Base-by-base conservation (phyloP, 1,140 invertebrate species). In the Lycorma delicatula region DNA sequence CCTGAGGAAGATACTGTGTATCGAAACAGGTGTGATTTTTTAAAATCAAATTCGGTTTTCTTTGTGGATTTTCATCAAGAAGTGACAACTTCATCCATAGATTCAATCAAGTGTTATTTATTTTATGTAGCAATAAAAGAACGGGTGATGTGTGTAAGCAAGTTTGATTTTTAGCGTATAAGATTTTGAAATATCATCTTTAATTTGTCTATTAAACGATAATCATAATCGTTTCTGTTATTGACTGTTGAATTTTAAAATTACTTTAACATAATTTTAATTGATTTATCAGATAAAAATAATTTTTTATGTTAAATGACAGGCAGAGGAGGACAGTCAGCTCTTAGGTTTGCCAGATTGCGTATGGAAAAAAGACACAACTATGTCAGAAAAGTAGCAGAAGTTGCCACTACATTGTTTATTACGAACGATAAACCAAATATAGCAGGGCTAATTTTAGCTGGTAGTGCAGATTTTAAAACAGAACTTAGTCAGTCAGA, bases 341-440 rank as follows among this genome's bases (percentile, higher is more conserved):
- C 97, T 22, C 77, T 99, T 60, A 94, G 97, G 86, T 99, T 99
- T 79, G 97, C 97, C 56, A 91, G 97, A 79, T 79, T 99, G 57
- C 83, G 97, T 68, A 98, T 99, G 94, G 97, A 99, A 79, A 99
- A 99, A 71, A 81, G 97, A 63, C 97, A 99, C 79, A 99, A 99
- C 74, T 99, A 99, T 72, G 95, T 99, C 29, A 79, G 97, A 63
- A 99, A 99, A 82, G 96, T 99, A 48, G 96, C 97, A 18, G 97
- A 99, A 80, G 94, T 96, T 1, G 96, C 97, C 7, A 96, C 94
- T 1, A 88, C 93, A 71, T 77, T 98, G 60, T 99, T 97, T 75
- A 98, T 99, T 68, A 87, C 91, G 53, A 97, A 96, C 63, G 97
- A 99, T 72, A 94, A 96, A 71, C 92, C 94, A 23, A 97, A 98